Evolutionary conservation across 2,113 vertebrate genomes (phyloP), one percentile per base, ranked within the genome.

Genomic region (Benthochromis sp.): DNA sequence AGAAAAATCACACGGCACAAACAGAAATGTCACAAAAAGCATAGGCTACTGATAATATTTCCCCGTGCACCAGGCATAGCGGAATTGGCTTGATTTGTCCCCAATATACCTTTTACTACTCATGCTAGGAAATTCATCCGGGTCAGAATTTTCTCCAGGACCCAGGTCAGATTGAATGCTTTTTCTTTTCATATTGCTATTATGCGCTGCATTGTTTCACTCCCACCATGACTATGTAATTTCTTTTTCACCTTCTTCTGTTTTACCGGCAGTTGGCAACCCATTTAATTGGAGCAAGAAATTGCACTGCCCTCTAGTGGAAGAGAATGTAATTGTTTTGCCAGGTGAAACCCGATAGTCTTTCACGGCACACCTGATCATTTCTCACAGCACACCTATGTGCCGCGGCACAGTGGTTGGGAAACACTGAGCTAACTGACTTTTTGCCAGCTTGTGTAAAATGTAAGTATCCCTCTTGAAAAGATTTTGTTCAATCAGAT

Each of bases 371-470:
- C 59, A 59, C 13, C 24, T 9, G 55, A 57, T 57, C 24, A 57
- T 57, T 57, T 57, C 24, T 57, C 24, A 57, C 24, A 29, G 55
- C 55, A 57, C 24, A 63, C 2, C 59, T 63, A 5, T 63, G 59
- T 63, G 16, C 16, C 1, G 0, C 5, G 0, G 59, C 2, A 63
- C 6, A 63, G 29, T 63, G 9, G 6, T 4, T 63, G 59, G 9
- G 59, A 63, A 63, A 63, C 59, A 63, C 59, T 63, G 59, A 40
- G 63, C 63, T n/a, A 36, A 63, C 17, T 36, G 36, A 2, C 63
- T 24, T 69, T 69, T 69, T 40, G 34, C n/a, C 36, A 14, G 11
- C 19, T 69, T 40, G 19, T 69, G n/a, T 4, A 69, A 69, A 69
- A 69, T 40, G 11, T 40, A 69, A 40, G 19, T 40, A 40, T 40